These are phyloP conservation scores for Sus cebifrons DNA, from an alignment of 2,797 vertebrate species.

Conservation along the genomic window DNA sequence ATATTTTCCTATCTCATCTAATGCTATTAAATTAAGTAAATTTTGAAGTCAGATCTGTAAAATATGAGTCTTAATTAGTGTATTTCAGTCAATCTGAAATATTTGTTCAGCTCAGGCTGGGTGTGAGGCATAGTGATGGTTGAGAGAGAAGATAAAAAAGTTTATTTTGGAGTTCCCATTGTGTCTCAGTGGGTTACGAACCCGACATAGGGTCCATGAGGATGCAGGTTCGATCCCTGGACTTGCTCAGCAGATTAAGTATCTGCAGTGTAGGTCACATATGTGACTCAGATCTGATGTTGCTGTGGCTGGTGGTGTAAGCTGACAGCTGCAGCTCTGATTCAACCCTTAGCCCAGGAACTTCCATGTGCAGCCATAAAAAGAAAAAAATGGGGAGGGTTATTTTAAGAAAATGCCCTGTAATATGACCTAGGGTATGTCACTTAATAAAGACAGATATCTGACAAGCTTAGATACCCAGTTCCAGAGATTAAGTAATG, in stretches of 20 bases:
- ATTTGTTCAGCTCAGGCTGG: not conserved
- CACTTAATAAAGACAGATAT: not conserved
- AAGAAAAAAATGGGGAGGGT: not conserved
- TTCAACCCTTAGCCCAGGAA: no score
- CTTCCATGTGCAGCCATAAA: no score
- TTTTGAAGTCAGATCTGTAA: not conserved
- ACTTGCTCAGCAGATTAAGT: no score
- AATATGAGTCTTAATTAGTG: not conserved
- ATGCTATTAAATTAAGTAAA: not conserved
- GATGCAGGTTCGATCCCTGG: no score
- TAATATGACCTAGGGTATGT: not conserved
- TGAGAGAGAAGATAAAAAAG: not conserved
- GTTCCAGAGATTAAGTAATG: not conserved
- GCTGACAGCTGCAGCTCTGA: no score
- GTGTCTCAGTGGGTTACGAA: no score
- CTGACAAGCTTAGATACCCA: not conserved
- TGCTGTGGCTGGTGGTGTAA: no score
- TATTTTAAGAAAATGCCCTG: not conserved
- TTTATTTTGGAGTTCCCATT: no score
- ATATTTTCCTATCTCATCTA: not conserved
- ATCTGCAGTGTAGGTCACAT: no score
- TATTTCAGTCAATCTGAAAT: not conserved
- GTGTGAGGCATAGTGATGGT: not conserved
- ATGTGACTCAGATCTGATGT: no score
- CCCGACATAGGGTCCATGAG: no score